Evolutionary conservation across 2,797 vertebrate genomes (phyloP), one percentile per base, ranked within the genome.

Genomic region (Heterohyrax brucei): DNA sequence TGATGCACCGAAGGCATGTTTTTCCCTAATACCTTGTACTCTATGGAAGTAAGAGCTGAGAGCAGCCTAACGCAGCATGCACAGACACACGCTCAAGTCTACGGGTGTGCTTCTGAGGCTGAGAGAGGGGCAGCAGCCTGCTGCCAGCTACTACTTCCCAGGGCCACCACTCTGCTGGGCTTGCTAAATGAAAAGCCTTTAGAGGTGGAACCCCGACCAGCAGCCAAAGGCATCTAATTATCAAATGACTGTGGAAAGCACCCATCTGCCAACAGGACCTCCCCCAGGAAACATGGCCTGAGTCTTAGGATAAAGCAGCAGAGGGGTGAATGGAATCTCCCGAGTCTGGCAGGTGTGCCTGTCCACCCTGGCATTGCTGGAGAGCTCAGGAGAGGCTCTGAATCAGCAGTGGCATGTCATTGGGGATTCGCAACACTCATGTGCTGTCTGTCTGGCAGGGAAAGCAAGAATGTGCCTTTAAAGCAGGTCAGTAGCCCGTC

Each of bases 191-290:
- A 93, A 87, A 62, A 77, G 28, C 30, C 14, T 48, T 26, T 13
- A 77, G 91, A 94, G 68, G 26, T 10, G 4, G 68, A 89, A 70
- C 59, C 16, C 19, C 30, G 22, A 26, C 3, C 26, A 48, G 61
- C 19, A 96, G 81, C 26, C 80, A 90, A 61, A 76, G 30, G n/a
- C 44, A 53, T 89, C 83, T 56, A 26, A 62, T 92, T n/a, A 66
- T 26, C 28, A 10, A 50, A 81, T 66, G 26, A 21, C 33, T 50
- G 13, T 30, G 48, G 61, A 80, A 13, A 53, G 44, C 64, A 33
- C 12, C 62, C 56, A 2, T 39, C 46, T 66, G 79, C 24, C 44
- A 59, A 24, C 66, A 80, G 1, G 44, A 59, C 73, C 87, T n/a
- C 44, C 68, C 48, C 56, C 39, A 33, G 3, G 73, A 30, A 93